Evolutionary conservation across 1,140 invertebrate species (phyloP), one percentile per base, ranked within the genome.

Genomic region (Eueides isabella): DNA sequence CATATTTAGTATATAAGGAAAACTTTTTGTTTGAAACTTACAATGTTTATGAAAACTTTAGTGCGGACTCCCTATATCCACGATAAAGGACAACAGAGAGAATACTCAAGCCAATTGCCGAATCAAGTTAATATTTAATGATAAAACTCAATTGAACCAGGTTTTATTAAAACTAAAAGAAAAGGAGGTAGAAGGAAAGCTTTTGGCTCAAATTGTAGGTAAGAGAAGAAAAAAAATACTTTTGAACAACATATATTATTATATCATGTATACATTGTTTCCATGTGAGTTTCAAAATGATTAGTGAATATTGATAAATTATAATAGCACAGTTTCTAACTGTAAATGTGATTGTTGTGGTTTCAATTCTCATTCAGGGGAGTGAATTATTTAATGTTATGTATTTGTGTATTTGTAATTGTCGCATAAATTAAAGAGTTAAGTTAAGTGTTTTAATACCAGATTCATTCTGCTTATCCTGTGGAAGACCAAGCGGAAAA

Each of bases 81-180:
- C 41, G n/a, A 76, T 81, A 30, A 79, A 63, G 16, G 80, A 79
- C 29, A 77, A 63, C 28, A 65, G 72, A 67, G 65, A 77, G 16
- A 65, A 35, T 14, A 68, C 70, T 3, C 35, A 69, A 3, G 26
- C 69, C 5, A 62, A 81, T 55, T 79, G 77, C 38, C 75, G 79
- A 75, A 64, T 82, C 19, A 71, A 70, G 61, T 16, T 82, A 19
- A 74, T 63, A 29, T 80, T 82, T 31, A 71, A 64, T 11, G 71
- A 71, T 29, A 61, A 68, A 55, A 66, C 77, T 11, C 73, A 82
- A 14, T 71, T 73, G 30, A 19, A 66, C 7, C 55, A 9, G 16
- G 67, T 76, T 64, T 62, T 62, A 14, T 23, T 67, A 12, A 79
- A 76, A 33, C 38, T 82, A 16, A 77, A 74, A 31, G n/a, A 61